Conservation (phyloP, 1,140 invertebrate species). For the Nephila pilipes region DNA sequence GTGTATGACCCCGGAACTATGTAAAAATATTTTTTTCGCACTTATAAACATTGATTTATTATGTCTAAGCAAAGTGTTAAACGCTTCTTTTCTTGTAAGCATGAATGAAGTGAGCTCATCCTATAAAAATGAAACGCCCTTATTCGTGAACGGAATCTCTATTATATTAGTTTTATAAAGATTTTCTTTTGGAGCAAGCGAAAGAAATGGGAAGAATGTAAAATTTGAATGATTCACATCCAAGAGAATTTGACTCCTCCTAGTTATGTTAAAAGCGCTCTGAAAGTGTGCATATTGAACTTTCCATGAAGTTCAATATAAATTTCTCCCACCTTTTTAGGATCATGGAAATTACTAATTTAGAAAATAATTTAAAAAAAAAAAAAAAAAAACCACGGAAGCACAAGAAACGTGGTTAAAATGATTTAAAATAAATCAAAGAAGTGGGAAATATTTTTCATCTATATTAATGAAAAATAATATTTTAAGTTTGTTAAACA, state of each 20-base stretch:
- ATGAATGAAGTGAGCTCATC: background rate
- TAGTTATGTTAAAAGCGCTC: background rate
- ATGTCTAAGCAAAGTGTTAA: background rate
- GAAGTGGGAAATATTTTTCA: no score
- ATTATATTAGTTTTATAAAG: background rate
- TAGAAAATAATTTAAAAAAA: no score
- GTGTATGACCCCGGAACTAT: constrained; percentile 13
- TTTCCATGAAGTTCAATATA: no score
- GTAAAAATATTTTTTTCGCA: background rate
- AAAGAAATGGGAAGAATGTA: background rate
- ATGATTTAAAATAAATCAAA: no score
- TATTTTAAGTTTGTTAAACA: no score
- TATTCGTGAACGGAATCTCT: constrained; percentile 2
- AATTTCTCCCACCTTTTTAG: no score
- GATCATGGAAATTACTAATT: no score
- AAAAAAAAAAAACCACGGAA: no score
- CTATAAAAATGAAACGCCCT: constrained; percentile 7
- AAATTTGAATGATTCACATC: background rate
- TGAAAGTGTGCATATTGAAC: no score
- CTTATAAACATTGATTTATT: constrained; percentile 30
- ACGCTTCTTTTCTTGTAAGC: background rate
- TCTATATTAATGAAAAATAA: no score
- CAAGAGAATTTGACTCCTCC: background rate
- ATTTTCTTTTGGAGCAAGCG: background rate
- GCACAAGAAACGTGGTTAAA: no score